Percentiles rank a stretch among this genome's conserved stretches.
Conservation (phyloP, 2,797 vertebrate species). For the Threskiornis aethiopicus region DNA sequence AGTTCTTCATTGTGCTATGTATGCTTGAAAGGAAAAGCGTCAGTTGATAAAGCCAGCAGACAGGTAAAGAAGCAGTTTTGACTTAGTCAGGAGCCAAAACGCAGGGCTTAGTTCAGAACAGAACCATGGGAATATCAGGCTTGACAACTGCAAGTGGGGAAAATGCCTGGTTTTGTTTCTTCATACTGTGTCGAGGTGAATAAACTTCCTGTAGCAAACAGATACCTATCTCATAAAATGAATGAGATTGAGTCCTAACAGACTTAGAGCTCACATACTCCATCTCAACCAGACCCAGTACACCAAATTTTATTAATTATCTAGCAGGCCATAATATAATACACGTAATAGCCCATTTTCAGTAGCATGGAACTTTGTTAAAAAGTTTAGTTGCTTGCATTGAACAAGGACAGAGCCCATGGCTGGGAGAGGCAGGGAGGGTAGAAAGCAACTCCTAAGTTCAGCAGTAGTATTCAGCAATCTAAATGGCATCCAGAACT, state of each 20-base stretch:
- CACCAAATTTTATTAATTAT: not conserved
- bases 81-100: not conserved
- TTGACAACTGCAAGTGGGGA: not conserved
- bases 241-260: not conserved
- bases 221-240: not conserved
- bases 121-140: not conserved
- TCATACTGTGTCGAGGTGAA: not conserved
- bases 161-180: not conserved
- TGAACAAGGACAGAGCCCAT: not conserved
- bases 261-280: not conserved
- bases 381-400: not conserved
- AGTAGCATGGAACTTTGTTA: not conserved
- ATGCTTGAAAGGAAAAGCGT: not conserved
- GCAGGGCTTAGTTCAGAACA: not conserved
- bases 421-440: rapidly evolving
- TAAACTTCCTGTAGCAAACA: not conserved
- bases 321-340: not conserved
- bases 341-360: not conserved
- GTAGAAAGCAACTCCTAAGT: not conserved
- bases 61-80: not conserved
- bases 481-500: not conserved
- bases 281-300: not conserved
- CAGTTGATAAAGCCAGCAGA: not conserved
- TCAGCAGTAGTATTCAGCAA: not conserved
- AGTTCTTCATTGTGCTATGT: not conserved